Conservation (phyloP, 30 jellyfish, hydroid and myxozoan genomes). For the Aurelia sp. region DNA sequence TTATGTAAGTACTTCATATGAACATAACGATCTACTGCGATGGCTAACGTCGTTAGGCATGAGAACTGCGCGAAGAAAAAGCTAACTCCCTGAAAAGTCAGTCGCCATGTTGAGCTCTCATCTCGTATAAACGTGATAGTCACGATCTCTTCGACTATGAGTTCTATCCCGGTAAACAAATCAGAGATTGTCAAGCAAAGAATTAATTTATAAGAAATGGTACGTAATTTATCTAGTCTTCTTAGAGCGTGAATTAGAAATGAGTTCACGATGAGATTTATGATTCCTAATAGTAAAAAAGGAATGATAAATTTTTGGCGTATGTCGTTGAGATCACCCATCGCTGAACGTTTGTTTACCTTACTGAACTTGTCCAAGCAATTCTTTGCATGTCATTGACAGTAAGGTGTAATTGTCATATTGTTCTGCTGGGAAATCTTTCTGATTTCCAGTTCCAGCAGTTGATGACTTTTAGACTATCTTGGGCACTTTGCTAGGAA, state of each 20-base stretch:
- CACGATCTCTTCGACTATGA: not conserved
- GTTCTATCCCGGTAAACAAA: not conserved
- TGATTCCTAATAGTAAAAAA: not conserved
- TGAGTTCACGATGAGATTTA: conserved; percentile 25
- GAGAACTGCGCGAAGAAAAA: conserved; percentile 42
- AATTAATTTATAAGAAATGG: conserved; percentile 25
- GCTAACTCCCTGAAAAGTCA: not conserved
- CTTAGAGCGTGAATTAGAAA: conserved; percentile 53
- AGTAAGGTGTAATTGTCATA: too few species aligned
- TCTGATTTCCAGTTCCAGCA: too few species aligned
- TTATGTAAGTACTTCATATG: conserved; percentile 29
- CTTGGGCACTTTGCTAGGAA: too few species aligned
- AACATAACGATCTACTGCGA: conserved; percentile 53
- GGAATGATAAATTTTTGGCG: conserved; percentile 1
- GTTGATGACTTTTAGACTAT: too few species aligned
- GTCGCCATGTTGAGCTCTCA: not conserved
- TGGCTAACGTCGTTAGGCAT: not conserved
- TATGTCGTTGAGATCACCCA: not conserved
- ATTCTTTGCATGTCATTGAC: too few species aligned
- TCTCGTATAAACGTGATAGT: not conserved
- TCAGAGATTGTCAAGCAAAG: conserved; percentile 28
- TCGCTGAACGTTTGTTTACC: not conserved
- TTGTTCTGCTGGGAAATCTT: too few species aligned
- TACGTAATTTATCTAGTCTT: conserved; percentile 1
- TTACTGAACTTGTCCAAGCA: too few species aligned